These are phyloP conservation scores for Papilio gigon DNA, from an alignment of 2,888 invertebrate species.

Conservation along the genomic window DNA sequence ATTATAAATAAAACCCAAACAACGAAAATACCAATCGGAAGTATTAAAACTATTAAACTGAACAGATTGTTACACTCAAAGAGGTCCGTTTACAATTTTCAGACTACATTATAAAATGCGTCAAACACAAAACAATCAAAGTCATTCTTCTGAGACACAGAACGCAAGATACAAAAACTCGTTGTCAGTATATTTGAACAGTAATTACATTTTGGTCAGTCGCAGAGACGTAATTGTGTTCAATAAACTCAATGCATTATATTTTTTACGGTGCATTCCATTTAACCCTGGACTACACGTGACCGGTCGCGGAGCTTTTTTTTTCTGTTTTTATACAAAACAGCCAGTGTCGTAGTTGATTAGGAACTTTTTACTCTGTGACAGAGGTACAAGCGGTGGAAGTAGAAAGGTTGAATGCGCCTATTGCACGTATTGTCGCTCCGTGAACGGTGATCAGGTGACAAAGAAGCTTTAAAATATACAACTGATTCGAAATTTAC, in stretches of 20 bases:
- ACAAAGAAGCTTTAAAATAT: constrained; percentile 77
- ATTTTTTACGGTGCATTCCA: constrained; percentile 33
- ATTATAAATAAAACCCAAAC: too few relatives aligned
- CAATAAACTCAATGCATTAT: constrained; percentile 41
- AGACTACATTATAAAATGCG: neutral
- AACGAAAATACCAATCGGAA: too few relatives aligned
- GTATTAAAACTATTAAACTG: too few relatives aligned
- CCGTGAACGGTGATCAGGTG: constrained; percentile 70
- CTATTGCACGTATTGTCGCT: constrained; percentile 65
- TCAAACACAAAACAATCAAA: neutral
- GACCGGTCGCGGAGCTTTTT: constrained; percentile 30
- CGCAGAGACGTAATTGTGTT: constrained; percentile 48
- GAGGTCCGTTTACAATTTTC: neutral
- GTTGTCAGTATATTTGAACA: neutral
- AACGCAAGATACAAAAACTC: neutral
- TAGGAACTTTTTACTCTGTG: constrained; percentile 44
- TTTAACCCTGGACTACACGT: constrained; percentile 34
- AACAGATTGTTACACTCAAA: too few relatives aligned
- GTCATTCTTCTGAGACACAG: neutral
- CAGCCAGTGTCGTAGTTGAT: constrained; percentile 39
- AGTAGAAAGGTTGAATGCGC: constrained; percentile 64
- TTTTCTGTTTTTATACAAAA: constrained; percentile 29
- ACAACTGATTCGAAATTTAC: constrained; percentile 58
- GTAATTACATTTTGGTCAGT: constrained; percentile 15
- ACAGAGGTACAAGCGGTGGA: constrained; percentile 53